Evolutionary conservation across 2,888 invertebrate species (phyloP).

Genomic region (Rhopalosiphum nymphaeae): DNA sequence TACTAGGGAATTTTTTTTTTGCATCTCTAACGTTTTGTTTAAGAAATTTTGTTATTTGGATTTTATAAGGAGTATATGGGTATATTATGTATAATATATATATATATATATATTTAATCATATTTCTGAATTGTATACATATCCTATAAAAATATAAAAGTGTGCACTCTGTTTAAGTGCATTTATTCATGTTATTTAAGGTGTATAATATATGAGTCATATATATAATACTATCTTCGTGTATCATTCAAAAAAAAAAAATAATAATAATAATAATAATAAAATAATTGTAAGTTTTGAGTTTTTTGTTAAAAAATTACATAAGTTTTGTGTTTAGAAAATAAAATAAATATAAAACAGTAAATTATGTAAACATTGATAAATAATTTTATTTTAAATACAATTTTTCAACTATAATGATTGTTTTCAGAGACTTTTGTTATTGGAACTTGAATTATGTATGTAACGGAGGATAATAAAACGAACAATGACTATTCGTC

Average conservation of each 20-base stretch:
- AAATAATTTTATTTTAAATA: background rate
- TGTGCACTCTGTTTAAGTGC: background rate
- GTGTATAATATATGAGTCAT: background rate
- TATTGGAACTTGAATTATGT: background rate
- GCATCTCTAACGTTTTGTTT: background rate
- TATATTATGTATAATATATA: background rate
- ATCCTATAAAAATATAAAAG: background rate
- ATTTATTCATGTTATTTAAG: constrained; percentile 1
- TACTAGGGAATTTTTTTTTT: background rate
- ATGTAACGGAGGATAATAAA: background rate
- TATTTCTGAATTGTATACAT: background rate
- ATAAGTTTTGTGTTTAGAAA: background rate
- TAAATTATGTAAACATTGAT: background rate
- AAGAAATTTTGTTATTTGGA: constrained; percentile 29
- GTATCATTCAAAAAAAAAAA: background rate
- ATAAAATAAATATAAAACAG: background rate
- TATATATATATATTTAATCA: background rate
- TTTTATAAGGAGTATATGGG: background rate
- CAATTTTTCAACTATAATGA: background rate
- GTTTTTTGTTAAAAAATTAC: background rate
- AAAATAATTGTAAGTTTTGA: background rate
- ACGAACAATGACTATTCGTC: background rate
- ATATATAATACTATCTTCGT: background rate
- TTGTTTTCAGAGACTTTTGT: background rate
- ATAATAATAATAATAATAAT: background rate